phyloP scores from a whole-genome alignment of 2,113 vertebrate species.

The Bos indicus region DNA sequence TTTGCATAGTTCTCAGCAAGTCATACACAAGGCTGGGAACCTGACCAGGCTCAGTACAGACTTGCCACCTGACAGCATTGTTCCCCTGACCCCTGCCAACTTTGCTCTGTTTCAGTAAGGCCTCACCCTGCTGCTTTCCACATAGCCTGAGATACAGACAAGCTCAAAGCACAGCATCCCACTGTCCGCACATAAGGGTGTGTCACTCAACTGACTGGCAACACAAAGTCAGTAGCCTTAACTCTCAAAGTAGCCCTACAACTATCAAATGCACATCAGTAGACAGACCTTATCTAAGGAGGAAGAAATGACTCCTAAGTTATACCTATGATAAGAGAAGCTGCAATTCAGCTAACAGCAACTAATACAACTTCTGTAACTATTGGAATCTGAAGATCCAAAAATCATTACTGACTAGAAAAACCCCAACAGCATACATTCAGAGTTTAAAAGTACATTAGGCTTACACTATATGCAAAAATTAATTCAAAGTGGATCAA shows the following conservation, averaged over 20 bases:
- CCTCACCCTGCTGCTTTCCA: background rate
- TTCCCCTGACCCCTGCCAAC: background rate
- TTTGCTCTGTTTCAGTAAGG: background rate
- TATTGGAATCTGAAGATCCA: background rate
- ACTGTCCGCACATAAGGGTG: background rate
- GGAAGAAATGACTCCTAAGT: background rate
- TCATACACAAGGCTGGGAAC: background rate
- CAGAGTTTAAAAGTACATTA: background rate
- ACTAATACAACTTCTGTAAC: background rate
- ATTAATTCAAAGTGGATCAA: conserved; percentile 18
- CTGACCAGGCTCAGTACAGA: background rate
- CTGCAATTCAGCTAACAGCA: background rate
- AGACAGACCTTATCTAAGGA: background rate
- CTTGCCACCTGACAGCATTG: background rate
- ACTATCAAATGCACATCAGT: background rate
- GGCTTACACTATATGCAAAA: background rate
- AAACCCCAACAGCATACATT: background rate
- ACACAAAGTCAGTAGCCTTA: background rate
- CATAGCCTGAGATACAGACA: background rate
- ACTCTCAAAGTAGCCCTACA: background rate
- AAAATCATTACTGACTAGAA: background rate
- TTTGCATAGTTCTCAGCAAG: conserved; percentile 25
- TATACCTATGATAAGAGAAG: background rate
- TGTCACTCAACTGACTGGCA: conserved; percentile 1
- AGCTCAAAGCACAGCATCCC: background rate